Percentiles rank a stretch among this genome's conserved stretches.
Evolutionary conservation across 2,113 vertebrate species (phyloP).

Genomic region (Acanthisitta chloris): DNA sequence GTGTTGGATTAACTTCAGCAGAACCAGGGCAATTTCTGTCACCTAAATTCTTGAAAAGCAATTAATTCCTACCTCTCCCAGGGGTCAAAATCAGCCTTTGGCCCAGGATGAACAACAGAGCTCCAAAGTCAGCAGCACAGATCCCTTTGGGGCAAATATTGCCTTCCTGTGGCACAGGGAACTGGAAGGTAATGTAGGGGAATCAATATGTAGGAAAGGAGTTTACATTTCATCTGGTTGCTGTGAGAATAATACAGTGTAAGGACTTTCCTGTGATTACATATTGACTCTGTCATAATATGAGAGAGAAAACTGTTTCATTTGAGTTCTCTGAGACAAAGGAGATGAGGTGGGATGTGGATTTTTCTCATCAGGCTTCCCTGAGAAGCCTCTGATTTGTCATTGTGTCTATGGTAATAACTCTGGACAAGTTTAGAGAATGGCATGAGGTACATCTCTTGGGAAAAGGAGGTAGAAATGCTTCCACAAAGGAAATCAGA

Average conservation of each 20-base stretch:
- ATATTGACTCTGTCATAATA: background rate
- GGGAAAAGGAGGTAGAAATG: background rate
- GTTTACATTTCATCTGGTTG: background rate
- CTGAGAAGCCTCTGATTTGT: background rate
- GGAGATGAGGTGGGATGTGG: fast-evolving
- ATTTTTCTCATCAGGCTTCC: background rate
- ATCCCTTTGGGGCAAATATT: background rate
- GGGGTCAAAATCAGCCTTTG: background rate
- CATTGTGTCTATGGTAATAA: background rate
- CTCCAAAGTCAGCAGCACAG: background rate
- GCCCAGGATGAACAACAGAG: background rate
- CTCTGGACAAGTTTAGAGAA: background rate
- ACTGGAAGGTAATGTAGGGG: fast-evolving
- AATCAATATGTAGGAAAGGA: background rate
- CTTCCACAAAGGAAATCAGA: background rate
- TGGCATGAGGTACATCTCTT: background rate
- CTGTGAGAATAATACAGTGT: background rate
- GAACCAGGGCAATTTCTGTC: background rate
- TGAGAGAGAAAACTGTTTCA: background rate
- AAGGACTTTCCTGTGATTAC: background rate
- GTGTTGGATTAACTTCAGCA: background rate
- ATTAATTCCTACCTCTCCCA: background rate
- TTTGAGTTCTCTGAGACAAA: background rate
- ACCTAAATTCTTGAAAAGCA: background rate
- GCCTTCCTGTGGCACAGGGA: background rate